phyloP scores from a whole-genome alignment of 2,888 invertebrate genomes.

The Rhogogaster chlorosoma region DNA sequence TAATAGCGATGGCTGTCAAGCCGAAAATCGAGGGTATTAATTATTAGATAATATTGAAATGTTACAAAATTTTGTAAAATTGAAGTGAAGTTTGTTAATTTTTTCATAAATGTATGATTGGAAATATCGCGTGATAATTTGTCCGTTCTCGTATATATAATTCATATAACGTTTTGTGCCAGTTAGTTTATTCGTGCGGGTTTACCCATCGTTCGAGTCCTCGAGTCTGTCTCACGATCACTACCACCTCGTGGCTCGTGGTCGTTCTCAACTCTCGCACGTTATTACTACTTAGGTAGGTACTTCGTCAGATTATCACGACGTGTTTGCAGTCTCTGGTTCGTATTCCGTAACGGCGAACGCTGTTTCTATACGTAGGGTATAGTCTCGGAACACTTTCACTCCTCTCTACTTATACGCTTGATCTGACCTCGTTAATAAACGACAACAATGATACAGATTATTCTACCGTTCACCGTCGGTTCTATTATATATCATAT shows the following conservation, averaged over 20 bases:
- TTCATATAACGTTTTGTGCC: not conserved
- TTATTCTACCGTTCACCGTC: not conserved
- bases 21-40: not conserved
- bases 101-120: not conserved
- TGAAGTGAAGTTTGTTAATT: too few relatives aligned
- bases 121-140: not conserved
- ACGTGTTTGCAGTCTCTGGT: not conserved
- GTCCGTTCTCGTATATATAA: not conserved
- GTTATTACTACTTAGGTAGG: constrained; percentile 18
- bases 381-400: constrained; percentile 1
- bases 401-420: not conserved
- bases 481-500: too few relatives aligned
- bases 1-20: not conserved
- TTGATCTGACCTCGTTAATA: constrained; percentile 36
- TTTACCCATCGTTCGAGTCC: not conserved
- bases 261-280: not conserved
- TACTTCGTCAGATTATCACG: not conserved
- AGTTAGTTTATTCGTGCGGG: not conserved
- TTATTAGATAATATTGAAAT: too few relatives aligned
- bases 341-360: not conserved
- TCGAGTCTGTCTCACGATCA: not conserved
- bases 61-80: too few relatives aligned
- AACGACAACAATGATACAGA: not conserved
- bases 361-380: not conserved
- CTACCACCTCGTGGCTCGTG: not conserved